Evolutionary conservation across 1,140 invertebrate species (phyloP).

Genomic region (Caenorhabditis latens): DNA sequence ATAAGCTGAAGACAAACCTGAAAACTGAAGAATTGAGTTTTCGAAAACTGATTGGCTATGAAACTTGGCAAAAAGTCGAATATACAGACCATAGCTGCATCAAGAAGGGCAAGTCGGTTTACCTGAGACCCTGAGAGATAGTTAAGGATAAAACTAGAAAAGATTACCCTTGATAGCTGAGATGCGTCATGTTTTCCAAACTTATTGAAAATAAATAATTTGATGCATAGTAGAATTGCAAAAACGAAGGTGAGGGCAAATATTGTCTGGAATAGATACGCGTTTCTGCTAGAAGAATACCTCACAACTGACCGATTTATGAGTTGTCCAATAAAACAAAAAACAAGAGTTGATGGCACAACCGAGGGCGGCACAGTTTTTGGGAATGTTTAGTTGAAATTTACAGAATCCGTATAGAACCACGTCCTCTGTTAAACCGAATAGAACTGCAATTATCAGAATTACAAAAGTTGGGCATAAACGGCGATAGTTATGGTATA

Average conservation of each 20-base stretch:
- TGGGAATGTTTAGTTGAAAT: constrained; percentile 3
- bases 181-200: neutral
- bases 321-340: neutral
- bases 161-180: neutral
- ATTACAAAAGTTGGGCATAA: neutral
- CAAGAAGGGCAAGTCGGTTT: neutral
- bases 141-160: no score
- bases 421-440: neutral
- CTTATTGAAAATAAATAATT: neutral
- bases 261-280: neutral
- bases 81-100: neutral
- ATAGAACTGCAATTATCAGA: neutral
- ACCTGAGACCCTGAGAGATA: neutral
- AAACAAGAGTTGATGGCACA: constrained; percentile 5
- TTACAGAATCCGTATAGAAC: constrained; percentile 9
- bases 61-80: constrained; percentile 3
- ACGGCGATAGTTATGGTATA: neutral
- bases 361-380: constrained; percentile 16
- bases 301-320: neutral
- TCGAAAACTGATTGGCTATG: neutral
- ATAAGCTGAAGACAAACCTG: neutral
- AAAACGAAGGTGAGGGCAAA: neutral
- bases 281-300: neutral
- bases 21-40: neutral
- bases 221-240: neutral